A percentile compares a stretch with the other conserved stretches of the same genome.
Conservation (phyloP, 2,888 invertebrate species). For the Calameuta idolon region DNA sequence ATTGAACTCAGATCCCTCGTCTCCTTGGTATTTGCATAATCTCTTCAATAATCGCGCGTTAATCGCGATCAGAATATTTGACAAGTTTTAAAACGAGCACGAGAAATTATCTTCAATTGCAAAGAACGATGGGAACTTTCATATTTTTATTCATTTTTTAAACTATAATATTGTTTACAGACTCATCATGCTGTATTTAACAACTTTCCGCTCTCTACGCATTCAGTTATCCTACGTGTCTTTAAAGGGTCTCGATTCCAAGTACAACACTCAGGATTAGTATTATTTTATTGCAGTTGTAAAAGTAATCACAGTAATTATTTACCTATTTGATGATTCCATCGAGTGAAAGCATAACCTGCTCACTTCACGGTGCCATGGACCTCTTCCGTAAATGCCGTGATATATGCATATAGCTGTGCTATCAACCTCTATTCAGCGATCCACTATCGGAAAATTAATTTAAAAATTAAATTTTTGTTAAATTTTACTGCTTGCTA, state of each 20-base stretch:
- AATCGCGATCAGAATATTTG: not conserved
- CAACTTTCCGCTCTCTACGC: not conserved
- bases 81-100: not conserved
- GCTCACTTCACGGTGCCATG: slow-evolving; percentile 35
- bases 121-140: not conserved
- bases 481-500: not conserved
- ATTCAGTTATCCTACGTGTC: not conserved
- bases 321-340: slow-evolving; percentile 52
- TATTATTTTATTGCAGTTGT: slow-evolving; percentile 26
- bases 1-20: not conserved
- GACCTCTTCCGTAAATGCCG: slow-evolving; percentile 32
- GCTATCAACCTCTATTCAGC: not conserved
- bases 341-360: slow-evolving; percentile 46
- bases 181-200: not conserved
- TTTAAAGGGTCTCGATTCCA: not conserved
- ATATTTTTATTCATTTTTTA: not conserved
- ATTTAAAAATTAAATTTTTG: not conserved
- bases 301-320: slow-evolving; percentile 46
- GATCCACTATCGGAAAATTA: not conserved
- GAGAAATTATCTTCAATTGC: not conserved
- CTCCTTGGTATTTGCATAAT: not conserved
- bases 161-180: not conserved
- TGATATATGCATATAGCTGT: not conserved
- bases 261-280: slow-evolving; percentile 16
- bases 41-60: not conserved